Base-by-base conservation (phyloP, 2,113 vertebrate genomes). In the Pachypanchax playfairii region DNA sequence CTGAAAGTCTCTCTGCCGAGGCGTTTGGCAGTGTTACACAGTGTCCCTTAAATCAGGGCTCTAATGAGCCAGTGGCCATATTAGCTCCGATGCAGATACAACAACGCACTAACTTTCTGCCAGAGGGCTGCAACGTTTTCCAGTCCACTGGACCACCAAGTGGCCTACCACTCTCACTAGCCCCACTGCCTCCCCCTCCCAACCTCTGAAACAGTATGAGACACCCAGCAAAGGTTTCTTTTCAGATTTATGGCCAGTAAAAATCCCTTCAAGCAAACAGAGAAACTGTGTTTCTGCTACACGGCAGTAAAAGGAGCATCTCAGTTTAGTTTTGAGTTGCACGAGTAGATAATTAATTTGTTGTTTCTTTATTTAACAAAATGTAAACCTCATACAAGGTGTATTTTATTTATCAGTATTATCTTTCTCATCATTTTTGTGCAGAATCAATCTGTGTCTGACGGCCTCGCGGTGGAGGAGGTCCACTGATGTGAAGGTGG, bases 91-190 rank as follows among this genome's bases (percentile, higher is more conserved):
- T 33, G 10, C 56, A 54, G 70, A 82, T 63, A 79, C 57, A 85
- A 77, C 64, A 67, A 59, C 65, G 56, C 70, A 56, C 41, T 74
- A 59, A 65, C 61, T 76, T 65, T 63, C 66, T 80, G 70, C 85
- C 82, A 80, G 65, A 56, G 80, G 85, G 64, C n/a, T 61, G 59
- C 82, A 79, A 51, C 53, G 65, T 88, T 88, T 90, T 91, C 88
- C 88, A 88, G 80, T 87, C 88, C 88, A 91, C 74, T 79, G 81
- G 84, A 84, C 80, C 81, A 85, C 83, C 83, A 74, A 77, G 77
- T 86, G 63, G 33, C 72, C 41, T 67, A 33, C 68, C 79, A 63
- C 59, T 70, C 53, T 51, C 43, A 15, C 20, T 4, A 4, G 22
- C 49, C 29, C 24, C 33, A 25, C 24, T 46, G 2, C 4, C 12